Conservation (phyloP, 1,140 invertebrate genomes). For the Platorchestia sp. region DNA sequence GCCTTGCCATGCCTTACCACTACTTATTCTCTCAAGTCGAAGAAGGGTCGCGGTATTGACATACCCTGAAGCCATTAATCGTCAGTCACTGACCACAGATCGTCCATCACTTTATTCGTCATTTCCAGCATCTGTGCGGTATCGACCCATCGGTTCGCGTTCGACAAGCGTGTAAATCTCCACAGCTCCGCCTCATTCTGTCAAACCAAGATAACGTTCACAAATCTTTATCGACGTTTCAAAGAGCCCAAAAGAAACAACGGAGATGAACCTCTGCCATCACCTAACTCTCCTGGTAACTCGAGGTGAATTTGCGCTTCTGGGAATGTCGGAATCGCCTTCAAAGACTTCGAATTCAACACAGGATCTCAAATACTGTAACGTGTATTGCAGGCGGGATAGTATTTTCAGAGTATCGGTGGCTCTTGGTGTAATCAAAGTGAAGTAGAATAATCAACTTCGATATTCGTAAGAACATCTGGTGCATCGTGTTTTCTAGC, state of each 20-base stretch:
- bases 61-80: neutral
- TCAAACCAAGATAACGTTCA: constrained; percentile 45
- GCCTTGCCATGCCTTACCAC: neutral
- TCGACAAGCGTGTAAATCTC: constrained; percentile 38
- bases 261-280: constrained; percentile 7
- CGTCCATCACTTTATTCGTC: constrained; percentile 33
- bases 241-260: neutral
- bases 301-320: neutral
- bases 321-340: neutral
- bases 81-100: neutral
- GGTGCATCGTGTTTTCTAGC: neutral
- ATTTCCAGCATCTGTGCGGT: neutral
- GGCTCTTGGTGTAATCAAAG: neutral
- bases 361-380: neutral
- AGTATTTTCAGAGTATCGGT: neutral
- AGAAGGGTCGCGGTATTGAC: neutral
- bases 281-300: neutral
- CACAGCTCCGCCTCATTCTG: constrained; percentile 17
- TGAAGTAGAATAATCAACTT: neutral
- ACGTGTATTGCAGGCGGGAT: neutral
- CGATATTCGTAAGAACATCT: neutral
- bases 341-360: neutral
- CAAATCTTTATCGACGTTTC: constrained; percentile 48
- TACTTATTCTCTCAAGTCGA: neutral
- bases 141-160: constrained; percentile 26